These are phyloP conservation scores for Sparus aurata DNA, from an alignment of 2,797 vertebrate species.

Conservation along the genomic window DNA sequence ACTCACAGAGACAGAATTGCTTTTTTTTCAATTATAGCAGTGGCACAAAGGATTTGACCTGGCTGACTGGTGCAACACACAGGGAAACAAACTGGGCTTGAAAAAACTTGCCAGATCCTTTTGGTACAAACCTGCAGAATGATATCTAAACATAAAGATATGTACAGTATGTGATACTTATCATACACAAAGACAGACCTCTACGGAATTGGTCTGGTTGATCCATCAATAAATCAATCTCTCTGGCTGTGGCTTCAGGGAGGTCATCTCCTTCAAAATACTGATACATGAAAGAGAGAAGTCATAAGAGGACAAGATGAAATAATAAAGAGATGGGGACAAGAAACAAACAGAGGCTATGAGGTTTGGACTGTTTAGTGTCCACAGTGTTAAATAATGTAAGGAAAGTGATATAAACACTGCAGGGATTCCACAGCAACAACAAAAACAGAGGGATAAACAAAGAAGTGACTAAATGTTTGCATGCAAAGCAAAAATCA, in stretches of 20 bases:
- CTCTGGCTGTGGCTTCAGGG: constrained; percentile 83
- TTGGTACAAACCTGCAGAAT: neutral
- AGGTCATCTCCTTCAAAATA: constrained; percentile 83
- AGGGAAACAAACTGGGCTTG: constrained; percentile 7
- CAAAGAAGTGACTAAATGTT: neutral
- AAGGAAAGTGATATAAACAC: neutral
- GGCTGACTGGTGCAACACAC: constrained; percentile 7
- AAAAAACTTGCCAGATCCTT: neutral
- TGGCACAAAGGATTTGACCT: constrained; percentile 15
- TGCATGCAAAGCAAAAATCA: constrained; percentile 33
- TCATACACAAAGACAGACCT: constrained; percentile 46
- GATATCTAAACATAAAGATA: neutral
- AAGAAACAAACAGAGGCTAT: neutral
- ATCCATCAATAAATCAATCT: constrained; percentile 86
- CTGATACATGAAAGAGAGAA: constrained; percentile 41
- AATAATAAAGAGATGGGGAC: neutral
- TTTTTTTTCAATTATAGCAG: constrained; percentile 11
- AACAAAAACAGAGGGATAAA: constrained; percentile 1
- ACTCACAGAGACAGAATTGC: constrained; percentile 5
- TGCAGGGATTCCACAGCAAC: constrained; percentile 1
- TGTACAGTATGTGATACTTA: neutral
- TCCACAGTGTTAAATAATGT: neutral
- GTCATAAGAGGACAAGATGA: neutral
- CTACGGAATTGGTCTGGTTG: constrained; percentile 78
- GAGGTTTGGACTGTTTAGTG: neutral